phyloP scores from a whole-genome alignment of 2,888 invertebrate genomes.

The Euplagia quadripunctaria region DNA sequence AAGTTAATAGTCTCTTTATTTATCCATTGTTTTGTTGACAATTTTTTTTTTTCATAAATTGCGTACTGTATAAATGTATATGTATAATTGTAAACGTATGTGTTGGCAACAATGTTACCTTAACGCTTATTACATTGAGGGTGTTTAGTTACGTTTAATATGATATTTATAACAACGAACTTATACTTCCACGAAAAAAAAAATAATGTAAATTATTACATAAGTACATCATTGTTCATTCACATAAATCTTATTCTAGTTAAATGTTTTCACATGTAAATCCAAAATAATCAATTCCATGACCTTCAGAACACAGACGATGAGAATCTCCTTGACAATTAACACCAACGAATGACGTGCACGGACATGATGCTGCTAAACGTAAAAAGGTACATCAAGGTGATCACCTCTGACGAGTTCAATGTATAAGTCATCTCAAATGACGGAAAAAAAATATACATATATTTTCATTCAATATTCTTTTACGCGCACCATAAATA shows the following conservation, averaged over 20 bases:
- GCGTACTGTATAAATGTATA: too few species aligned
- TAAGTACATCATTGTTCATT: background rate
- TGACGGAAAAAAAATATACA: constrained; percentile 7
- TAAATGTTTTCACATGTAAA: constrained; percentile 2
- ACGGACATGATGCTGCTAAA: constrained; percentile 31
- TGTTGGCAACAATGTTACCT: background rate
- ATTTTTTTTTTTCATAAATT: background rate
- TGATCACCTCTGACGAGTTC: constrained; percentile 27
- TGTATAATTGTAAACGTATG: too few species aligned
- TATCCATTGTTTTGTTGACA: background rate
- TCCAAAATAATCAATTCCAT: constrained; percentile 21
- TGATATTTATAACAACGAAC: background rate
- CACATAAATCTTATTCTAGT: background rate
- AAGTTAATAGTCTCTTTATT: background rate
- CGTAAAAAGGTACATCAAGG: constrained; percentile 36
- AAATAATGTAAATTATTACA: background rate
- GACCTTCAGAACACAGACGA: constrained; percentile 31
- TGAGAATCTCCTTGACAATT: constrained; percentile 35
- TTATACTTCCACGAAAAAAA: background rate
- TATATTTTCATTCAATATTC: constrained; percentile 11
- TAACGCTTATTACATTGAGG: background rate
- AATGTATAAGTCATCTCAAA: constrained; percentile 25
- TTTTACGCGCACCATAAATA: background rate
- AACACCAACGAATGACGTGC: constrained; percentile 31
- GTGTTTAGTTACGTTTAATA: background rate